These are phyloP conservation scores for Zingel zingel DNA, from an alignment of 2,113 vertebrate species.

Conservation along the genomic window DNA sequence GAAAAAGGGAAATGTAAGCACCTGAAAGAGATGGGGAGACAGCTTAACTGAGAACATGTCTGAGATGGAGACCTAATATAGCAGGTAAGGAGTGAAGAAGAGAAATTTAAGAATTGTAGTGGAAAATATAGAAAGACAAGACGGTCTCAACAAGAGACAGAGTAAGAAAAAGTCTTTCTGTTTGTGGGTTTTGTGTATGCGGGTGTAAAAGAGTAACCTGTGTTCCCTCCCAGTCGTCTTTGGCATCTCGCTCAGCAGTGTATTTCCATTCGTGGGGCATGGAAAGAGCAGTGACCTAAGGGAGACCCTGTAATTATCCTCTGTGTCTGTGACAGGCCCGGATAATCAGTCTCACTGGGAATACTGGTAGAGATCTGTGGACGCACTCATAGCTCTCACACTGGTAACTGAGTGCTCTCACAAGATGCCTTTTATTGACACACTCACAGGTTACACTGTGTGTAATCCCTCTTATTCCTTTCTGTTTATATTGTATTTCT, in stretches of 20 bases:
- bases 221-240: constrained; percentile 52
- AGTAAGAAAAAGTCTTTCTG: constrained; percentile 22
- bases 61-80: constrained; percentile 26
- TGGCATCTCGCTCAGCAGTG: constrained; percentile 64
- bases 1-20: constrained; percentile 28
- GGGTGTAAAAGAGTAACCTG: constrained; percentile 58
- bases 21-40: constrained; percentile 20
- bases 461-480: constrained; percentile 37
- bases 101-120: constrained; percentile 21
- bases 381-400: constrained; percentile 64
- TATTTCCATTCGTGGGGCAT: constrained; percentile 70
- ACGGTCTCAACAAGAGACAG: constrained; percentile 16
- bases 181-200: constrained; percentile 36
- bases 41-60: constrained; percentile 38
- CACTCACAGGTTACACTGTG: constrained; percentile 57
- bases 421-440: constrained; percentile 46
- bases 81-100: not conserved
- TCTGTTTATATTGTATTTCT: constrained; percentile 12
- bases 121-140: not conserved
- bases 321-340: constrained; percentile 78
- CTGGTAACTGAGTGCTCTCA: constrained; percentile 68
- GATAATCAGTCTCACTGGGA: constrained; percentile 86
- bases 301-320: constrained; percentile 84
- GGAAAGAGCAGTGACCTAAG: constrained; percentile 78
- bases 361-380: constrained; percentile 80